A percentile compares a stretch with the other conserved stretches of the same genome.
These are phyloP conservation scores for Rhaphigaster nebulosa DNA, from an alignment of 2,888 invertebrate genomes.

Conservation along the genomic window DNA sequence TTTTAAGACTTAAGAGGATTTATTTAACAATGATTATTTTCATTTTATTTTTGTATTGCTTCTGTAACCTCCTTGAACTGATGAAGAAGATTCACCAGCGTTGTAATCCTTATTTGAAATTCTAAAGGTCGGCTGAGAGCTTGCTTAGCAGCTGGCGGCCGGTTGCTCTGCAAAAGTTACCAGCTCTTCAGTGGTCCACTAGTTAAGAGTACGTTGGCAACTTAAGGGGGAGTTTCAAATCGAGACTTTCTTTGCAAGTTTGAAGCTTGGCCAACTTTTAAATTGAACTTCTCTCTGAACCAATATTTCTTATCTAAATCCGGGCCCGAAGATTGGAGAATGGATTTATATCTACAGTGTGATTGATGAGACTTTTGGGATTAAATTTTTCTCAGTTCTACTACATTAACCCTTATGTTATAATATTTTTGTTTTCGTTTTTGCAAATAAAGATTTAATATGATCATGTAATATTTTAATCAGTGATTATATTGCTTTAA, in stretches of 20 bases:
- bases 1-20: too few species aligned
- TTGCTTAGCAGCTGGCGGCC: not conserved
- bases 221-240: not conserved
- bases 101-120: conserved; percentile 14
- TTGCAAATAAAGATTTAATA: too few species aligned
- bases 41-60: too few species aligned
- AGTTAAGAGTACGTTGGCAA: conserved; percentile 25
- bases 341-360: conserved; percentile 25
- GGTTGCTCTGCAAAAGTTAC: not conserved
- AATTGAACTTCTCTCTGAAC: conserved; percentile 18
- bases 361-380: conserved; percentile 7
- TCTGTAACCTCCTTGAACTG: not conserved
- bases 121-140: not conserved
- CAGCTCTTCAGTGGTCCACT: conserved; percentile 13
- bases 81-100: not conserved
- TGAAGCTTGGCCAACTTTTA: conserved; percentile 40
- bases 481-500: too few species aligned
- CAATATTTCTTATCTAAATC: conserved; percentile 33
- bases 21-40: too few species aligned
- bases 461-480: too few species aligned
- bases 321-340: not conserved
- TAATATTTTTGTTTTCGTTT: not conserved
- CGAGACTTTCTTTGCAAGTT: conserved; percentile 19
- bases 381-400: not conserved
- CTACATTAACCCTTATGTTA: not conserved